Evolutionary conservation across 2,888 invertebrate genomes (phyloP), one percentile per base, ranked within the genome.

Genomic region (Cerastis rubricosa): DNA sequence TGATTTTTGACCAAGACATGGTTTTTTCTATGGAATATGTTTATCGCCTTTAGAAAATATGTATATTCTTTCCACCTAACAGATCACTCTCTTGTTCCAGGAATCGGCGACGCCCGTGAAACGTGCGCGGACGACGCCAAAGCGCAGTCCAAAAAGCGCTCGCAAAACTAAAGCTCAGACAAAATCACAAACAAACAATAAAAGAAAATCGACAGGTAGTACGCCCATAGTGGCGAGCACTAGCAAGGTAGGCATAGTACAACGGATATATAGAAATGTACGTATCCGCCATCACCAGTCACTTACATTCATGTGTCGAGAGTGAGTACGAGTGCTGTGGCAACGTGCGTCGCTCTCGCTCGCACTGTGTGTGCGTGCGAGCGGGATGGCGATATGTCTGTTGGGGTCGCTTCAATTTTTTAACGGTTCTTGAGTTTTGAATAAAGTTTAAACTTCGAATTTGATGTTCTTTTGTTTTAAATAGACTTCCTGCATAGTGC

Each of bases 261-360:
- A 95, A 93, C 96, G 97, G 97, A 97, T 97, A 93, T 97, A 97
- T 97, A 96, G 95, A 97, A 94, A 97, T 95, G 97, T 97, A 97
- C 97, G 97, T 97, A 97, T 95, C 96, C 91, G 94, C 95, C 88
- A 92, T 93, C 94, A 95, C 93, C 96, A 90, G 91, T 91, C 94
- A 95, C 94, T 92, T 94, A 95, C 94, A 94, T 94, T 93, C 95
- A 92, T 92, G 92, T 92, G 86, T 85, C 89, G 89, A 79, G 91
- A 90, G 92, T 92, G 92, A 91, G 90, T 91, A 89, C 83, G 90
- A 88, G 90, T 89, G 85, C 74, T 74, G 81, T 81, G 87, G 78
- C 84, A 87, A 89, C 84, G 85, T 85, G 83, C 89, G 89, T 85
- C 89, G 82, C 67, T 84, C 91, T 76, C 90, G 89, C 86, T 88